These are phyloP conservation scores for Gymnorhina tibicen DNA, from an alignment of 2,113 vertebrate genomes.

Conservation along the genomic window DNA sequence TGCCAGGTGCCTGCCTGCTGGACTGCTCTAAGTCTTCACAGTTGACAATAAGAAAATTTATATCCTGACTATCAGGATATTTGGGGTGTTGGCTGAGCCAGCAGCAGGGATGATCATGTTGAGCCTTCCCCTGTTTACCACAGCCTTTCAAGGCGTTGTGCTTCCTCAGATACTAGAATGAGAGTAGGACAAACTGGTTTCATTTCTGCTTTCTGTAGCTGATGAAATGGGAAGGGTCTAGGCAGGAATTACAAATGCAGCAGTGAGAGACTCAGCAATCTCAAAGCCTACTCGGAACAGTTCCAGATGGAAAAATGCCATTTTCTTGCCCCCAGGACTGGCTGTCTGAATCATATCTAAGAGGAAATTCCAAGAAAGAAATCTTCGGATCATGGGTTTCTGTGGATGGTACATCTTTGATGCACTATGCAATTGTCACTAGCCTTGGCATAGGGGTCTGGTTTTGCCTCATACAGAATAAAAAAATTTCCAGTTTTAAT, in stretches of 20 bases:
- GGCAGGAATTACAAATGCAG: neutral
- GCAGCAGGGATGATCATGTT: neutral
- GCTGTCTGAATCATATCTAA: conserved; percentile 11
- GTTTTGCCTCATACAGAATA: conserved; percentile 24
- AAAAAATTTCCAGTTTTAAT: conserved; percentile 10
- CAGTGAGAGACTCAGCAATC: neutral
- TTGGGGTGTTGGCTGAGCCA: neutral
- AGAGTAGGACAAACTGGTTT: neutral
- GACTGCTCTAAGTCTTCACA: neutral
- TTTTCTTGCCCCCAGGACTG: neutral
- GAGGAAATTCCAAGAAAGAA: conserved; percentile 48
- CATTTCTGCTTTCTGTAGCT: neutral
- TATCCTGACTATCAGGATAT: neutral
- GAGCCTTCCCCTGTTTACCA: neutral
- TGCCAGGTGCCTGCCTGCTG: neutral
- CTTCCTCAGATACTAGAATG: neutral
- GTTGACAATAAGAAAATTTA: neutral
- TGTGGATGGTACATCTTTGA: conserved; percentile 37
- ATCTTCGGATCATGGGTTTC: neutral
- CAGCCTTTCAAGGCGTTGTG: neutral
- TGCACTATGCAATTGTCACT: conserved; percentile 21
- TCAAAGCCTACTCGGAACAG: neutral
- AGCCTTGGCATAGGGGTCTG: neutral
- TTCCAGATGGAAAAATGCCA: neutral
- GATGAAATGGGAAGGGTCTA: neutral